Evolutionary conservation across 2,113 vertebrate species (phyloP).

Genomic region (Hydropotes inermis): DNA sequence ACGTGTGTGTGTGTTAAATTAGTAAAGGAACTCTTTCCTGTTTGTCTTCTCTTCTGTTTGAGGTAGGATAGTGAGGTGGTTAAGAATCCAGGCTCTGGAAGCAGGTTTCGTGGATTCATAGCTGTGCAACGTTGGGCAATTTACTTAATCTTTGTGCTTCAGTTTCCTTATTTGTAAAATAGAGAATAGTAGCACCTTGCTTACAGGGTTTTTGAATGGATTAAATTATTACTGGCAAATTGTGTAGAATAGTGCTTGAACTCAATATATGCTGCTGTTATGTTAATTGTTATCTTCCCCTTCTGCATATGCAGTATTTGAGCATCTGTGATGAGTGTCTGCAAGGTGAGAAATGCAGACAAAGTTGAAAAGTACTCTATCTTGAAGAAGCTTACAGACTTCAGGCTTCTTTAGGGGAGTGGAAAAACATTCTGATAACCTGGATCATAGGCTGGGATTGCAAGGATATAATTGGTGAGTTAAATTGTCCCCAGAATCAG

Average conservation of each 20-base stretch:
- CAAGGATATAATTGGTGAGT: background rate
- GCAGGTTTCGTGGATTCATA: background rate
- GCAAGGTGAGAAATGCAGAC: background rate
- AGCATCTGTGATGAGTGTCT: background rate
- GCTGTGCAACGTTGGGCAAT: background rate
- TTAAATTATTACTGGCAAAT: background rate
- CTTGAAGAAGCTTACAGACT: background rate
- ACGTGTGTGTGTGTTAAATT: background rate
- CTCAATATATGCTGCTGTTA: background rate
- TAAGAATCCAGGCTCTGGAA: background rate
- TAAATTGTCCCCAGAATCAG: background rate
- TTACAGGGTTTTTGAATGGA: background rate
- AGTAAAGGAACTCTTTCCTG: background rate
- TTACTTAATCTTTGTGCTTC: conserved; percentile 19
- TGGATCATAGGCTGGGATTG: background rate
- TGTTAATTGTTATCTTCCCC: background rate
- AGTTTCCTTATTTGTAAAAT: background rate
- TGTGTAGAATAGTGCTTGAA: background rate
- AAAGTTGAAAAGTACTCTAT: background rate
- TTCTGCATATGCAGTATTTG: background rate
- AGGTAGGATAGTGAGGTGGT: background rate
- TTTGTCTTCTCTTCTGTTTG: background rate
- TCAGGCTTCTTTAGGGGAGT: background rate
- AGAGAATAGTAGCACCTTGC: background rate
- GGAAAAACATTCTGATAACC: background rate